Evolutionary conservation across 1,140 invertebrate species (phyloP).

Genomic region (Drosophila watanabei): DNA sequence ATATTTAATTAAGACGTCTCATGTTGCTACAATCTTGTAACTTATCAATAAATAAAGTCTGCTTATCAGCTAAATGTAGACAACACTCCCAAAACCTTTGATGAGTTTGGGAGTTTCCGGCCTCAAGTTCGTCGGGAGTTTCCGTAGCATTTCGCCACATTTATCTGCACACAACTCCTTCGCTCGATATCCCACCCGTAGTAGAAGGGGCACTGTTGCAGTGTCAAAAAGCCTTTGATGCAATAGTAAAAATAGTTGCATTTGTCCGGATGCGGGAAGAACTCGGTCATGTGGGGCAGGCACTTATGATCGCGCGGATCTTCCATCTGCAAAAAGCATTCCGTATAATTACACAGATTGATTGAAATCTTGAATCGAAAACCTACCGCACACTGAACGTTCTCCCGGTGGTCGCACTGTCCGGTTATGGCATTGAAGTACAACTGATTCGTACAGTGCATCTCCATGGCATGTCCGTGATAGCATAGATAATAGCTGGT

Average conservation of each 20-base stretch:
- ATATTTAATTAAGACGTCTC: constrained; percentile 73
- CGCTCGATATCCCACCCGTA: constrained; percentile 80
- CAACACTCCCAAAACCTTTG: constrained; percentile 15
- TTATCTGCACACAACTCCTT: constrained; percentile 72
- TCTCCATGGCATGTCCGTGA: constrained; percentile 77
- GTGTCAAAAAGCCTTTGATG: constrained; percentile 77
- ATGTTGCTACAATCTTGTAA: constrained; percentile 45
- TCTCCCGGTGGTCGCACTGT: constrained; percentile 76
- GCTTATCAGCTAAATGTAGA: constrained; percentile 62
- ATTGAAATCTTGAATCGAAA: not conserved
- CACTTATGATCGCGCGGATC: constrained; percentile 65
- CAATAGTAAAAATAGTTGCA: constrained; percentile 84
- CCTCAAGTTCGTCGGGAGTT: constrained; percentile 52
- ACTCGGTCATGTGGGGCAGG: constrained; percentile 72
- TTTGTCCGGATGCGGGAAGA: constrained; percentile 79
- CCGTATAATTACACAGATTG: constrained; percentile 1
- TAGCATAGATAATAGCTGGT: constrained; percentile 77
- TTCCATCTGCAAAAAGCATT: constrained; percentile 49
- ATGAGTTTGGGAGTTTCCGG: constrained; percentile 44
- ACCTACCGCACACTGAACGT: constrained; percentile 72
- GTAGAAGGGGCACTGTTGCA: constrained; percentile 82
- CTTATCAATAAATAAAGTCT: constrained; percentile 59
- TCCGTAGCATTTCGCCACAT: constrained; percentile 73
- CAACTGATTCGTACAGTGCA: constrained; percentile 75
- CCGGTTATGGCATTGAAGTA: constrained; percentile 71